phyloP scores from a whole-genome alignment of 1,140 invertebrate genomes.

The Drosophila ogumai region DNA sequence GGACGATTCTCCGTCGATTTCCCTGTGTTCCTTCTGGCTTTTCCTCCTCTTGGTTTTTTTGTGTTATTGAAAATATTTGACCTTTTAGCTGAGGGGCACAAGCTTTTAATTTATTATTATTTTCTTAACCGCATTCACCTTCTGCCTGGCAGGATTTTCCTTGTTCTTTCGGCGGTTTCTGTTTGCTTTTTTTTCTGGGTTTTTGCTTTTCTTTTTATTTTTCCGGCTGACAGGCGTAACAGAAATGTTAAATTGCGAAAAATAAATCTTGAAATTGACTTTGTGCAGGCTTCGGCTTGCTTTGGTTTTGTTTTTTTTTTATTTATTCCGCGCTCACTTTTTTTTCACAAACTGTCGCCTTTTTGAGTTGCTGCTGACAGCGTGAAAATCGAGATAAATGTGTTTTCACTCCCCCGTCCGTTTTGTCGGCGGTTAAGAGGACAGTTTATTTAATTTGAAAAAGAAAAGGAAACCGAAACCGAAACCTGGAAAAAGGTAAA shows the following conservation, averaged over 20 bases:
- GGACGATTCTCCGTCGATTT: constrained; percentile 7
- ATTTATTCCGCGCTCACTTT: constrained; percentile 35
- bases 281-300: constrained; percentile 51
- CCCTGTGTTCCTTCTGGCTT: not conserved
- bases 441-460: constrained; percentile 73
- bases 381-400: constrained; percentile 83
- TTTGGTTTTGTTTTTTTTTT: constrained; percentile 30
- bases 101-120: constrained; percentile 63
- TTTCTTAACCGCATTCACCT: constrained; percentile 59
- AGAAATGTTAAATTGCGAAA: constrained; percentile 76
- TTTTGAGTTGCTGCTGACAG: constrained; percentile 80
- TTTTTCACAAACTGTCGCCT: constrained; percentile 78
- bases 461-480: constrained; percentile 23
- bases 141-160: constrained; percentile 12
- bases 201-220: constrained; percentile 24
- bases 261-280: constrained; percentile 81
- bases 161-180: constrained; percentile 17
- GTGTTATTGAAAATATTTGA: constrained; percentile 61
- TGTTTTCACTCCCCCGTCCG: constrained; percentile 53
- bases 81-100: constrained; percentile 38
- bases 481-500: constrained; percentile 25
- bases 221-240: constrained; percentile 56
- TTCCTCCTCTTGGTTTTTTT: constrained; percentile 2
- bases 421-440: constrained; percentile 48
- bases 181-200: constrained; percentile 19